Percentiles rank a stretch among this genome's conserved stretches.
Evolutionary conservation across 1,140 invertebrate genomes (phyloP).

Genomic region (Globodera rostochiensis): DNA sequence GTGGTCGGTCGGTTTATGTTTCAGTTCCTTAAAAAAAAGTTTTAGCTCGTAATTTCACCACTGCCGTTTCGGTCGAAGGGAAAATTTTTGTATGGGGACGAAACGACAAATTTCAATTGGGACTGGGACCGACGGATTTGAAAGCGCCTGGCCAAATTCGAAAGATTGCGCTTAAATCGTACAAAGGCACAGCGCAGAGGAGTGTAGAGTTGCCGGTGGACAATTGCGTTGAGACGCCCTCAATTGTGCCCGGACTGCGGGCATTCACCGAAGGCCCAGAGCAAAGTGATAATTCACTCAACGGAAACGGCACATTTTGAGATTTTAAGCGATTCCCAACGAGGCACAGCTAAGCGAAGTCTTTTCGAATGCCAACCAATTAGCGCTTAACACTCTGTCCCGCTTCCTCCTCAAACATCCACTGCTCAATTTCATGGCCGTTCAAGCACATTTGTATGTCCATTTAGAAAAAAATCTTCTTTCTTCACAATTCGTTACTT

Average conservation of each 20-base stretch:
- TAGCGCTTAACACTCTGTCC: constrained; percentile 35
- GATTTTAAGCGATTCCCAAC: constrained; percentile 11
- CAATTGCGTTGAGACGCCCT: constrained; percentile 46
- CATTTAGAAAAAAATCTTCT: neutral
- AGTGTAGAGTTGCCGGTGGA: constrained; percentile 45
- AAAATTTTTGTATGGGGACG: constrained; percentile 51
- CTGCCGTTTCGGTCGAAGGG: constrained; percentile 39
- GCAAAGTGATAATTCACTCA: constrained; percentile 21
- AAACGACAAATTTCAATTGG: constrained; percentile 48
- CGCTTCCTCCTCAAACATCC: constrained; percentile 31
- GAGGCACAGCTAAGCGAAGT: constrained; percentile 29
- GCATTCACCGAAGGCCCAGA: constrained; percentile 9
- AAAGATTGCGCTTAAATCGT: constrained; percentile 39
- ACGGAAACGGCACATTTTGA: neutral
- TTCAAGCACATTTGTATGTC: constrained; percentile 30
- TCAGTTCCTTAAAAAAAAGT: neutral
- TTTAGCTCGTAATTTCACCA: constrained; percentile 52
- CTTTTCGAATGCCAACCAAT: constrained; percentile 31
- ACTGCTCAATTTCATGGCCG: constrained; percentile 12
- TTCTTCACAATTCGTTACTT: neutral
- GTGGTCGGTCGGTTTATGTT: constrained; percentile 42
- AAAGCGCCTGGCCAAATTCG: constrained; percentile 24
- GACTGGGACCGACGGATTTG: constrained; percentile 29
- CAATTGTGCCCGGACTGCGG: constrained; percentile 41
- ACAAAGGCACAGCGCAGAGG: constrained; percentile 18